phyloP scores from a whole-genome alignment of 2,797 vertebrate species.

The Ambastaia sidthimunki region DNA sequence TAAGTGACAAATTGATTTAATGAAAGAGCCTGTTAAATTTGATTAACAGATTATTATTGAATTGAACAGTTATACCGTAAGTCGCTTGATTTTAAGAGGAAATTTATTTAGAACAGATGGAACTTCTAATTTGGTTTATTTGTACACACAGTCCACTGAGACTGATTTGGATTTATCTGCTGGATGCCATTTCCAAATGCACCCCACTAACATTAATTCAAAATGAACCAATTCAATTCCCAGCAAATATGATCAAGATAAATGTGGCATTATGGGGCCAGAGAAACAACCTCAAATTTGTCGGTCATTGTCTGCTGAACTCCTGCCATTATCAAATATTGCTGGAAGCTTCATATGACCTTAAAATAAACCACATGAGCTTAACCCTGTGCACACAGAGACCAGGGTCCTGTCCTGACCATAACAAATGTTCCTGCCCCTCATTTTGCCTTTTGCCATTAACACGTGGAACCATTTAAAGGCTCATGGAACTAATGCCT shows the following conservation, averaged over 20 bases:
- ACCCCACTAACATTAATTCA: conserved; percentile 17
- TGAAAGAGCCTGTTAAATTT: not conserved
- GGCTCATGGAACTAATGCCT: not conserved
- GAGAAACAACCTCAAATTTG: conserved; percentile 46
- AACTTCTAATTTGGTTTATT: conserved; percentile 6
- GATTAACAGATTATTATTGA: not conserved
- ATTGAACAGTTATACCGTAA: not conserved
- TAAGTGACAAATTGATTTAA: not conserved
- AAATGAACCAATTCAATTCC: conserved; percentile 46
- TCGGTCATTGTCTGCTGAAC: conserved; percentile 48
- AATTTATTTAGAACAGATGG: not conserved
- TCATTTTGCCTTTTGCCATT: conserved; percentile 11
- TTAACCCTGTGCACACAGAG: conserved; percentile 24
- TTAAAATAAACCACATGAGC: conserved; percentile 29
- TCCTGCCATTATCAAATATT: conserved; percentile 52
- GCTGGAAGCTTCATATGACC: conserved; percentile 31
- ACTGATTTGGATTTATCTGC: conserved; percentile 44
- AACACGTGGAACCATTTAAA: not conserved
- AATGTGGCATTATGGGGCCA: conserved; percentile 46
- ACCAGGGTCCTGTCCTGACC: conserved; percentile 18
- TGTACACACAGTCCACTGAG: not conserved
- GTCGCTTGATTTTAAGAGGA: not conserved
- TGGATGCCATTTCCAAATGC: conserved; percentile 37
- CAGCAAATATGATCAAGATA: conserved; percentile 41
- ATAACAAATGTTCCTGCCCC: conserved; percentile 14